Evolutionary conservation across 2,888 invertebrate species (phyloP), one percentile per base, ranked within the genome.

Genomic region (Bombylius major): DNA sequence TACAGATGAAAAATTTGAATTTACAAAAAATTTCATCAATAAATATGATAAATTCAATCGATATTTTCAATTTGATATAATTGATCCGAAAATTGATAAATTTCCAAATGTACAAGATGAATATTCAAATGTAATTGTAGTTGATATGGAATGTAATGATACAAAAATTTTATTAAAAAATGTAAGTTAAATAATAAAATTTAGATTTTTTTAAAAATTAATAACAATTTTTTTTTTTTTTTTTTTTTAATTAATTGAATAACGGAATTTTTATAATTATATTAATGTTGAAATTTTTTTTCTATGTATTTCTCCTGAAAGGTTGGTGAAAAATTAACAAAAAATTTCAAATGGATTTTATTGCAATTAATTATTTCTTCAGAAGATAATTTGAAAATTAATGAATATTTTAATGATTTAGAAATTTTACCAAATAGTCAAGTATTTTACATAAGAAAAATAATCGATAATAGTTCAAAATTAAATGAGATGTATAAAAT

Each of bases 91-190:
- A 23, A 50, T 60, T 44, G 33, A 53, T 4, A 13, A 61, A 53
- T 60, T 64, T 55, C 63, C 64, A 36, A 55, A 59, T 42, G 60
- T 60, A n/a, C 57, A 57, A 14, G 62, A 65, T 31, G 61, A 62
- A 51, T 62, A 64, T 56, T 60, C 60, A 23, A 58, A 63, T 47
- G 57, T 65, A 51, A 65, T 67, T 50, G 56, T 67, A 34, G 56
- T 63, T 11, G 66, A 66, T 57, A 57, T 64, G 45, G 57, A 58
- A 32, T 63, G 63, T 55, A 36, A 54, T 42, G 42, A 53, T 8
- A 55, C 63, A 8, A 8, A 8, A 12, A 13, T 51, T 7, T 49
- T 63, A 13, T 48, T 63, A 5, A 31, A 50, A 42, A n/a, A 51
- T 50, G 63, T 61, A 53, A 55, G 46, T 48, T 42, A 14, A 13